Conservation (phyloP, 2,113 vertebrate genomes). For the Theristicus caerulescens region DNA sequence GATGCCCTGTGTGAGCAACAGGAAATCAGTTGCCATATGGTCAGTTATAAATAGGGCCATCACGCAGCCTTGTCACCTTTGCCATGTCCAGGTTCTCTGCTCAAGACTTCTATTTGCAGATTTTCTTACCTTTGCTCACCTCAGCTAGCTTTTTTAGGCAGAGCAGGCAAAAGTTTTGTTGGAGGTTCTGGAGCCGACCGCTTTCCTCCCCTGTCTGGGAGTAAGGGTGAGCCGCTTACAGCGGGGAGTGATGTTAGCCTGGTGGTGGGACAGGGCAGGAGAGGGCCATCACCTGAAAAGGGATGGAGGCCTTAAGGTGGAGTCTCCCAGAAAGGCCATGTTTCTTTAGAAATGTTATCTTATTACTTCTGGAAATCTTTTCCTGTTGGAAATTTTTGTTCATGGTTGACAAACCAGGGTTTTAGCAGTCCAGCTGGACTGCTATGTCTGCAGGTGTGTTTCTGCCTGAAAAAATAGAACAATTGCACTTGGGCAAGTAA, state of each 20-base stretch:
- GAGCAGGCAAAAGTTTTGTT: neutral
- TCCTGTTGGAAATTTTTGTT: neutral
- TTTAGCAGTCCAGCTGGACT: neutral
- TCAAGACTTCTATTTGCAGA: neutral
- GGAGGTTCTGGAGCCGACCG: neutral
- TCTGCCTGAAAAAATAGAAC: neutral
- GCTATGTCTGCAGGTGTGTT: neutral
- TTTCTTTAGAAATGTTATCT: neutral
- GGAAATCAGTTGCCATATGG: slow-evolving; percentile 61
- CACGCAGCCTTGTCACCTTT: neutral
- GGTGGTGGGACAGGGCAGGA: neutral
- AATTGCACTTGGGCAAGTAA: neutral
- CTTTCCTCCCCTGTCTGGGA: neutral
- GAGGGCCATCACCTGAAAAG: neutral
- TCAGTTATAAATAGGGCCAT: slow-evolving; percentile 57
- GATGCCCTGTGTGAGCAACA: slow-evolving; percentile 23
- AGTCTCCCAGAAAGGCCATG: neutral
- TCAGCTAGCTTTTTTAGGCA: neutral
- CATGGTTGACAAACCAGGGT: neutral
- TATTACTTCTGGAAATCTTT: neutral
- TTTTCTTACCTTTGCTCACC: neutral
- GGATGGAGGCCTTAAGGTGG: neutral
- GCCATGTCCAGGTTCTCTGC: neutral
- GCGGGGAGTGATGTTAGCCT: accelerated
- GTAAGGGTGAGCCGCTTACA: neutral